Base-by-base conservation (phyloP, 1,140 invertebrate species). In the Octopus sinensis region DNA sequence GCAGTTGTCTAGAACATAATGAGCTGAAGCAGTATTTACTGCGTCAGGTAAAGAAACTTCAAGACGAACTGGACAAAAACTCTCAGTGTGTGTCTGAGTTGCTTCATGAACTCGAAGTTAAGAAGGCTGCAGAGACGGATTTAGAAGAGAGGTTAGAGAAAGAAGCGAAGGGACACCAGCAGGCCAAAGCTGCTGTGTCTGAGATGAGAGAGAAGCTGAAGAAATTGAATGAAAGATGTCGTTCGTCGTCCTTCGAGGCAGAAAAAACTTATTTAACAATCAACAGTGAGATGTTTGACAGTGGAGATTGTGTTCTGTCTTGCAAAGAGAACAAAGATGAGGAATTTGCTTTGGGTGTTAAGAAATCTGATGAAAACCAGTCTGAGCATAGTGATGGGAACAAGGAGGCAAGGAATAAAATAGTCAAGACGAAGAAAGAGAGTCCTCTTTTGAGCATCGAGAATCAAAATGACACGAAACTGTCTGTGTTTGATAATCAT, bases 1-100 rank as follows among this genome's bases (percentile, higher is more conserved):
- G 4, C 5, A 51, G 17, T 23, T 30, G 12, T 77, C 17, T 73
- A 6, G 78, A 81, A 68, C 62, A 82, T n/a, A 80, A 82, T 10
- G 68, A 85, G 23, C 76, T 79, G 51, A 83, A 83, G 71, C 73
- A 84, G 10, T 81, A 86, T 53, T 13, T 87, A 53, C 78, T 80
- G 10, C 78, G 79, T 51, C 85, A 85, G 73, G 78, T 86, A 5
- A 84, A 83, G 80, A 82, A 83, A 17, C 68, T 87, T 13, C 84
- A 87, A 54, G 54, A 43, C 13, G 85, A 86, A 54, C 75, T 86
- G 13, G 79, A 83, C 62, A 82, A 84, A 54, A 85, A 84, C 54
- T 82, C 81, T 43, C 78, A 81, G n/a, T 82, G 80, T 7, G 83
- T 83, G 5, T 78, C 81, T 13, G 85, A 86, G 73, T 62, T 85